Percentiles rank a stretch among this genome's conserved stretches.
phyloP scores from a whole-genome alignment of 2,797 vertebrate genomes.

The Etheostoma nigrum region DNA sequence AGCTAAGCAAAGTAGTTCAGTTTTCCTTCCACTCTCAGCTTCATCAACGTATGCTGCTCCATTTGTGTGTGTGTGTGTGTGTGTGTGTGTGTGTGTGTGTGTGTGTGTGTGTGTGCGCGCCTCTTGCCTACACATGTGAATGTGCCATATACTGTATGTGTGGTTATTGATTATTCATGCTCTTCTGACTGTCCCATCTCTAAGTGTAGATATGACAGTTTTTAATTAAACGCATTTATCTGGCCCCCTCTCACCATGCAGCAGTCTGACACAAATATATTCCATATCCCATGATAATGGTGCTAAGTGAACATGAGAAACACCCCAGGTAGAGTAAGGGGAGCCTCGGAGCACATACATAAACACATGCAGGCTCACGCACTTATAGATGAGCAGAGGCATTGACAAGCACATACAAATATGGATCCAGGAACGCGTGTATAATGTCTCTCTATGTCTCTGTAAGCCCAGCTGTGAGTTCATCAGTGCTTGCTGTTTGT shows the following conservation, averaged over 20 bases:
- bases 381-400: constrained; percentile 41
- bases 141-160: constrained; percentile 33
- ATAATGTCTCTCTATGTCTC: constrained; percentile 26
- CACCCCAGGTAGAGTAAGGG: constrained; percentile 62
- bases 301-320: constrained; percentile 73
- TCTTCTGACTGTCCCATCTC: constrained; percentile 76
- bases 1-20: constrained; percentile 18
- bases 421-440: constrained; percentile 14
- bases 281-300: constrained; percentile 83
- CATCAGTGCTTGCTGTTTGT: constrained; percentile 46
- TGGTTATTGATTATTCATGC: constrained; percentile 83
- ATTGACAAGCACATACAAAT: constrained; percentile 42
- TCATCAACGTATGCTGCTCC: constrained; percentile 11
- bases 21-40: constrained; percentile 35
- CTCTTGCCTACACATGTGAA: constrained; percentile 17
- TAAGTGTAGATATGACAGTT: constrained; percentile 87
- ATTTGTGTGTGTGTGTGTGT: constrained; percentile 9
- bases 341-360: constrained; percentile 51
- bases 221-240: constrained; percentile 90
- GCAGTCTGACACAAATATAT: constrained; percentile 84
- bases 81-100: constrained; percentile 18
- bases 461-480: constrained; percentile 42
- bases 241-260: constrained; percentile 70
- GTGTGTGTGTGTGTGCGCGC: too few relatives aligned
- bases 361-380: constrained; percentile 39